These are phyloP conservation scores for Spea bombifrons DNA, from an alignment of 2,113 vertebrate species.

Conservation along the genomic window DNA sequence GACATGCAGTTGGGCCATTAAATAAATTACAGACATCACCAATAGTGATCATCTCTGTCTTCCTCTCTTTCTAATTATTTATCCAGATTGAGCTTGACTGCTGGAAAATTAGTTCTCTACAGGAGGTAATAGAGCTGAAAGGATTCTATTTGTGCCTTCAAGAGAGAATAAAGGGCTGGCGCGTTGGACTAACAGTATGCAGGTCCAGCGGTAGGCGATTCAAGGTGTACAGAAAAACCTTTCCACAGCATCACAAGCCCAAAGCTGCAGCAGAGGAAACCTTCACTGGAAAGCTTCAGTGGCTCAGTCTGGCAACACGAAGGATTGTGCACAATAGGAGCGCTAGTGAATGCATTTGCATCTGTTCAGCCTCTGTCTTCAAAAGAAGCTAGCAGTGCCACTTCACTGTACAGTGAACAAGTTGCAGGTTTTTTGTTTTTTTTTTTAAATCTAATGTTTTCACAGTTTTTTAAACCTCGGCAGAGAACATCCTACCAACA, in stretches of 20 bases:
- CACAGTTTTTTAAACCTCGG: too few species aligned
- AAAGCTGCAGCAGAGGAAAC: conserved; percentile 1
- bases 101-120: conserved; percentile 77
- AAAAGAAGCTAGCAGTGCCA: conserved; percentile 52
- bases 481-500: too few species aligned
- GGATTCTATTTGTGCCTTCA: conserved; percentile 54
- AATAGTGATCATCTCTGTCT: conserved; percentile 61
- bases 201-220: conserved; percentile 53
- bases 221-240: conserved; percentile 47
- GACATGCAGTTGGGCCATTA: conserved; percentile 50
- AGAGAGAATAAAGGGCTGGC: conserved; percentile 54
- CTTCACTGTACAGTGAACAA: conserved; percentile 26
- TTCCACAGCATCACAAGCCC: conserved; percentile 19
- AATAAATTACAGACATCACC: conserved; percentile 61
- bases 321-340: conserved; percentile 18
- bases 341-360: conserved; percentile 18
- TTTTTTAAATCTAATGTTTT: too few species aligned
- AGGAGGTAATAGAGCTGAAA: conserved; percentile 74
- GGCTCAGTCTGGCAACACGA: conserved; percentile 5
- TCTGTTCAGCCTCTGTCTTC: conserved; percentile 46
- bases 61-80: conserved; percentile 73
- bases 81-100: conserved; percentile 74
- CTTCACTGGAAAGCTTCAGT: conserved; percentile 3
- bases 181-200: conserved; percentile 53
- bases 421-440: not conserved